Evolutionary conservation across 2,888 invertebrate species (phyloP).

Genomic region (Melinopterus prodromus): DNA sequence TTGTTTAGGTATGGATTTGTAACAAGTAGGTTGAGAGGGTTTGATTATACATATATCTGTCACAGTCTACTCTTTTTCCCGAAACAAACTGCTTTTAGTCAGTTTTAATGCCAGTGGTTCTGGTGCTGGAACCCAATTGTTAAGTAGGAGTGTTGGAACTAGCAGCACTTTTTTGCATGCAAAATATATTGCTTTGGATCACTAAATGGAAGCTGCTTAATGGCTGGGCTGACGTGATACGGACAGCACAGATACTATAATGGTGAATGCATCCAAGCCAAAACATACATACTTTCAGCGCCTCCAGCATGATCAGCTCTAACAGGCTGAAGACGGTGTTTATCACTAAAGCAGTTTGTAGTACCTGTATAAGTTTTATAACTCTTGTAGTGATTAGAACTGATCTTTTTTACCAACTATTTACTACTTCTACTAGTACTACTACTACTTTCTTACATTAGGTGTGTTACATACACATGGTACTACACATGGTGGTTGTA

Average conservation of each 20-base stretch:
- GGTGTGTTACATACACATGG: not conserved
- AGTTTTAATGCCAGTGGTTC: too few relatives aligned
- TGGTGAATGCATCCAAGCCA: too few relatives aligned
- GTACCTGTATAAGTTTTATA: not conserved
- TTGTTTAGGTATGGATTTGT: not conserved
- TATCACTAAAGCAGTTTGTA: not conserved
- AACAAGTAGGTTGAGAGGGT: not conserved
- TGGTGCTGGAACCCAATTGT: too few relatives aligned
- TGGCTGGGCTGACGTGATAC: too few relatives aligned
- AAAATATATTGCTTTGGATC: too few relatives aligned
- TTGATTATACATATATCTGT: not conserved
- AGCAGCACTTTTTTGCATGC: too few relatives aligned
- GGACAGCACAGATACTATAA: too few relatives aligned
- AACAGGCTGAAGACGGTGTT: not conserved
- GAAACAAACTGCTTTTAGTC: not conserved
- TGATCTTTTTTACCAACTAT: not conserved
- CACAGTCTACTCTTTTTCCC: not conserved
- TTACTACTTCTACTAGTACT: not conserved
- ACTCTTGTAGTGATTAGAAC: not conserved
- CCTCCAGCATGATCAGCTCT: too few relatives aligned
- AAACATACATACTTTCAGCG: too few relatives aligned
- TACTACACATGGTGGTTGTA: too few relatives aligned
- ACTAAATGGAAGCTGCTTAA: too few relatives aligned
- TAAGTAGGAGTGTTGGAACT: too few relatives aligned
- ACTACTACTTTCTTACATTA: not conserved